A percentile compares a stretch with the other conserved stretches of the same genome.
These are phyloP conservation scores for Drosophila lacteicornis DNA, from an alignment of 1,140 invertebrate species.

Conservation along the genomic window DNA sequence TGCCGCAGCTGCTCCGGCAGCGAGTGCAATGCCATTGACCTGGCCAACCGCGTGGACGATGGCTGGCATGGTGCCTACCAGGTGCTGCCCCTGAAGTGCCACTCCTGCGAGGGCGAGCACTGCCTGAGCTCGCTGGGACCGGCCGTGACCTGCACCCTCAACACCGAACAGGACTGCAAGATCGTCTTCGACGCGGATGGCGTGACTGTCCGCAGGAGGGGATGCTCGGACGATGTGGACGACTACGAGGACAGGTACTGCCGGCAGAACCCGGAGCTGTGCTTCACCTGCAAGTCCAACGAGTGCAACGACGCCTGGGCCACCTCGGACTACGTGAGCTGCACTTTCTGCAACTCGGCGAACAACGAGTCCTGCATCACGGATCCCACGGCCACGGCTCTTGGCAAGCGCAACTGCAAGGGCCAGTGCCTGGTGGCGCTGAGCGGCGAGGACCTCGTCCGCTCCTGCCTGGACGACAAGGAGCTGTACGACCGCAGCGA, in stretches of 20 bases:
- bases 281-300: constrained; percentile 76
- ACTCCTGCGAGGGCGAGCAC: constrained; percentile 67
- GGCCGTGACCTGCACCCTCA: constrained; percentile 38
- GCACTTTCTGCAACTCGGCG: constrained; percentile 67
- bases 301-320: constrained; percentile 77
- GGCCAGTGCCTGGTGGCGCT: constrained; percentile 73
- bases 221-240: constrained; percentile 76
- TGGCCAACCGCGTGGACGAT: constrained; percentile 65
- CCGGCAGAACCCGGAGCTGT: constrained; percentile 53
- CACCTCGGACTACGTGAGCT: constrained; percentile 50
- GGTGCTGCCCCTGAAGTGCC: constrained; percentile 63
- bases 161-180: constrained; percentile 72
- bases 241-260: constrained; percentile 75
- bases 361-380: constrained; percentile 44
- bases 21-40: constrained; percentile 74
- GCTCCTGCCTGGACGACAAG: constrained; percentile 75
- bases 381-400: constrained; percentile 31
- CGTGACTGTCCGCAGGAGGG: constrained; percentile 59
- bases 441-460: constrained; percentile 44
- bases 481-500: constrained; percentile 54
- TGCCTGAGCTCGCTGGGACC: constrained; percentile 68
- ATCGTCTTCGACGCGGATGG: constrained; percentile 70
- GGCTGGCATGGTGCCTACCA: constrained; percentile 73
- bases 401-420: constrained; percentile 53
- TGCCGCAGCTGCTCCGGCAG: constrained; percentile 68